phyloP scores from a whole-genome alignment of 2,113 vertebrate species.

The Myrmophylax atrothorax region DNA sequence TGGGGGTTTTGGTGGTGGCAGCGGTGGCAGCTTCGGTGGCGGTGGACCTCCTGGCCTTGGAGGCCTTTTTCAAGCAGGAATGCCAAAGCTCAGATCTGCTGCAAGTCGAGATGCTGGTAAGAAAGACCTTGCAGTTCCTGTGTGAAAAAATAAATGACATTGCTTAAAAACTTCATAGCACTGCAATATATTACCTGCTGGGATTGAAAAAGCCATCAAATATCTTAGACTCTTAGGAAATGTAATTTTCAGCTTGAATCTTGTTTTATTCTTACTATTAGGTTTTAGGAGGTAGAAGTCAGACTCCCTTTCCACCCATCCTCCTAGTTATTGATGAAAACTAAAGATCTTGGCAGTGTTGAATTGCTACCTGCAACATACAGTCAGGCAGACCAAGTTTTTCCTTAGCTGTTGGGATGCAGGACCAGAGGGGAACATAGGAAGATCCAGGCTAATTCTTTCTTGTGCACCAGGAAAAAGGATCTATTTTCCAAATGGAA shows the following conservation, averaged over 20 bases:
- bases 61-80: constrained; percentile 92
- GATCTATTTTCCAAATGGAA: neutral
- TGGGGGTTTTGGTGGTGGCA: constrained; percentile 41
- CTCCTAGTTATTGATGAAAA: neutral
- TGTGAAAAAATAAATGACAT: neutral
- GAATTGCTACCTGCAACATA: neutral
- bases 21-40: constrained; percentile 20
- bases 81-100: constrained; percentile 91
- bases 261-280: neutral
- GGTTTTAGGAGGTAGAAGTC: neutral
- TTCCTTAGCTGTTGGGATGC: neutral
- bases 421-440: neutral
- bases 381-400: neutral
- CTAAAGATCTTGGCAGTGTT: neutral
- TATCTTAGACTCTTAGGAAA: neutral
- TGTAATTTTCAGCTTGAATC: neutral
- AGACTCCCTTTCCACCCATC: neutral
- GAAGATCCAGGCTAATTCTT: neutral
- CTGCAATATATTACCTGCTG: neutral
- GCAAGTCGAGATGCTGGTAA: constrained; percentile 82
- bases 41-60: constrained; percentile 84
- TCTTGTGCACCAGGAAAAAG: neutral
- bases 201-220: neutral
- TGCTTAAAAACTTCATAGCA: neutral
- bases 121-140: neutral